These are phyloP conservation scores for Melolontha melolontha DNA, from an alignment of 2,888 invertebrate genomes.

Conservation along the genomic window DNA sequence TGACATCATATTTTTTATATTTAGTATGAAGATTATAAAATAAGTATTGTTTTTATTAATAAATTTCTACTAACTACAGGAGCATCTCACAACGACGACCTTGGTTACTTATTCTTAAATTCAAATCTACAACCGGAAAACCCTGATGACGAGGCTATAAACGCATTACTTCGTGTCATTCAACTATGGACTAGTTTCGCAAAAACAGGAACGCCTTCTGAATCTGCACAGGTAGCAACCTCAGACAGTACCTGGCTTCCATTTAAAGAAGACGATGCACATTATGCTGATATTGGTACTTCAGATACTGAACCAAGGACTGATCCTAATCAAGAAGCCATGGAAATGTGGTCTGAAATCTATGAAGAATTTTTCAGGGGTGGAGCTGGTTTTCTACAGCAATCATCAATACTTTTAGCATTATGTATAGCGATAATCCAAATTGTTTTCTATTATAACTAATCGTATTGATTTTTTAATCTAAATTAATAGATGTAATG, in stretches of 20 bases:
- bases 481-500: not conserved
- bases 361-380: slow-evolving; percentile 36
- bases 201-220: slow-evolving; percentile 51
- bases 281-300: slow-evolving; percentile 56
- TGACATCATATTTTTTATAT: no score
- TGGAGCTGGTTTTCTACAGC: not conserved
- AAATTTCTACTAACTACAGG: no score
- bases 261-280: slow-evolving; percentile 48
- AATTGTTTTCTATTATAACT: slow-evolving; percentile 7
- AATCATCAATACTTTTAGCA: not conserved
- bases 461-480: not conserved
- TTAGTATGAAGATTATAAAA: no score
- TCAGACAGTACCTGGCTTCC: slow-evolving; percentile 52
- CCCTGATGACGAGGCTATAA: slow-evolving; percentile 47
- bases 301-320: slow-evolving; percentile 47
- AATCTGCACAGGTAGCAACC: slow-evolving; percentile 20
- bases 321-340: slow-evolving; percentile 53
- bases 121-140: not conserved
- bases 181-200: slow-evolving; percentile 57
- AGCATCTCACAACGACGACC: slow-evolving; percentile 55
- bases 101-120: slow-evolving; percentile 55
- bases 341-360: slow-evolving; percentile 56
- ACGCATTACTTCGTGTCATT: slow-evolving; percentile 47
- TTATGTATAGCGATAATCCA: not conserved
- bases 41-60: no score